A percentile compares a stretch with the other conserved stretches of the same genome.
Conservation (phyloP, 1,140 invertebrate genomes). For the Amyelois transitella region DNA sequence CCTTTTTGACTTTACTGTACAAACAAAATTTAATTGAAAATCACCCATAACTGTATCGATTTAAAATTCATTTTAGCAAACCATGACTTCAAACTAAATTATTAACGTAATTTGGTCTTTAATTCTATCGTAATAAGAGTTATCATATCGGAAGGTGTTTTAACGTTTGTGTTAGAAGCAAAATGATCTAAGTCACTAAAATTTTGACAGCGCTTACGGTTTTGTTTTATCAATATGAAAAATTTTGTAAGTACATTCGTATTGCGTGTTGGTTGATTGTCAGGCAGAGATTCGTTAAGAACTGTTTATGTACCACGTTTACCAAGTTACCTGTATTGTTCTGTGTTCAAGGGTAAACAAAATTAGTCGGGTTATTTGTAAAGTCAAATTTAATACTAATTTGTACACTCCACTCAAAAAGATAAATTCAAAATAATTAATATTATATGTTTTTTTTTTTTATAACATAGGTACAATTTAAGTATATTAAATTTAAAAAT, state of each 20-base stretch:
- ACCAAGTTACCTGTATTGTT: not conserved
- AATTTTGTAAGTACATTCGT: not conserved
- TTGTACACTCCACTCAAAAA: not conserved
- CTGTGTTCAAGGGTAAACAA: not conserved
- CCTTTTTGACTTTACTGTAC: constrained; percentile 15
- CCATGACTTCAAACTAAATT: not conserved
- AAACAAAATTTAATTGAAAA: constrained; percentile 5
- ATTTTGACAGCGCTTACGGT: not conserved
- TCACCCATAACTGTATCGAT: constrained; percentile 5
- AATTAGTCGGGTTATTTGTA: not conserved
- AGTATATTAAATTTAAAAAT: too few relatives aligned
- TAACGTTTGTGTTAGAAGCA: not conserved
- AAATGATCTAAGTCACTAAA: not conserved
- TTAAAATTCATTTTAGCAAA: constrained; percentile 11
- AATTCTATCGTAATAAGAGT: not conserved
- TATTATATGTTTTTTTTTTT: too few relatives aligned
- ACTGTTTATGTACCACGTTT: not conserved
- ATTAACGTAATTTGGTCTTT: not conserved
- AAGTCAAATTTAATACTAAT: not conserved
- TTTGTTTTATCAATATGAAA: not conserved
- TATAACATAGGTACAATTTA: too few relatives aligned
- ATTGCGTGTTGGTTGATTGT: not conserved
- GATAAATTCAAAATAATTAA: too few relatives aligned
- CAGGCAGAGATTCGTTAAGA: not conserved
- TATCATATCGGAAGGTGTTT: not conserved